Evolutionary conservation across 1,140 invertebrate genomes (phyloP), one percentile per base, ranked within the genome.

Genomic region (Notospermus geniculatus): DNA sequence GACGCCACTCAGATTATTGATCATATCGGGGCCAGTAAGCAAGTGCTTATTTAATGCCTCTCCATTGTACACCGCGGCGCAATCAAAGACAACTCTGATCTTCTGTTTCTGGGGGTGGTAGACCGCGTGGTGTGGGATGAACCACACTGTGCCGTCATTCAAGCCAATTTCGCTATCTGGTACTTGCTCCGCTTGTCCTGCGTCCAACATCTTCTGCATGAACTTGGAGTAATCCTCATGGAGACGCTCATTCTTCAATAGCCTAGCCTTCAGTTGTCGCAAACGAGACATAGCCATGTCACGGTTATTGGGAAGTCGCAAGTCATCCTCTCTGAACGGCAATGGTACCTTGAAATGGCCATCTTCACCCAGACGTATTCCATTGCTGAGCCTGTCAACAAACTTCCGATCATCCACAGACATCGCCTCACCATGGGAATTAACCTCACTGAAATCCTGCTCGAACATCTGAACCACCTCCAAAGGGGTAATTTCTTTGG

Each of bases 31-130:
- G 7, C 60, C 54, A 27, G 56, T 22, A 17, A 46, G 36, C 17
- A 57, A 19, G 9, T n/a, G 11, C 15, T 46, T 22, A 57, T 62
- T 68, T 32, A 62, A 62, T 28, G 56, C 59, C 1, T 13, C 30
- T 5, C 55, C 59, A 2, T 59, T 25, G 52, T 53, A 64, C 25
- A 29, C 32, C n/a, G 45, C 39, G n/a, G 54, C 0, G 23, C 54
- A 62, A 30, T 57, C 58, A 29, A 27, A 59, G 1, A 29, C 23
- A 11, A 53, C 25, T 11, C 50, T 11, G 9, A 22, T 53, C 22
- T 53, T 53, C 22, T 53, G 50, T 53, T 53, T 50, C 13, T 30
- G 13, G 4, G 32, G 32, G n/a, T 59, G 50, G 22, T 29, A 25
- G 13, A 60, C 50, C 39, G 11, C 30, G 54, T 54, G 28, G 39